These are phyloP conservation scores for Neoarius graeffei DNA, from an alignment of 2,113 vertebrate species.

Conservation along the genomic window DNA sequence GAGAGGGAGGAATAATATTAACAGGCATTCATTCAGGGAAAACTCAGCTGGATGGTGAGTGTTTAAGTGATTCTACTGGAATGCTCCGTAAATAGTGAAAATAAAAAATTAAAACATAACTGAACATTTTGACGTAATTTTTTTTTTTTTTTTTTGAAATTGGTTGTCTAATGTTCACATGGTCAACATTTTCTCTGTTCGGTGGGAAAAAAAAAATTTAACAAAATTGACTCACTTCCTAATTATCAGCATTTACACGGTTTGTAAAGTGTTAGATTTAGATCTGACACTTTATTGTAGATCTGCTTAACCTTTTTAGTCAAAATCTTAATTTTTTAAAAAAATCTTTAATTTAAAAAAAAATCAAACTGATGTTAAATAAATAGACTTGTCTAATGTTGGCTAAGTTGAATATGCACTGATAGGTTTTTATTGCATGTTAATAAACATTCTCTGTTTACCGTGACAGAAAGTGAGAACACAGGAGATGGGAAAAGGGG, in stretches of 20 bases:
- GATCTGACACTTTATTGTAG: too few relatives aligned
- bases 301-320: too few relatives aligned
- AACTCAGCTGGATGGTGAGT: too few relatives aligned
- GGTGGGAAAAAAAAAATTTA: too few relatives aligned
- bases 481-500: not conserved
- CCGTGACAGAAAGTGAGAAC: not conserved
- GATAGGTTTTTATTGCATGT: not conserved
- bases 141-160: too few relatives aligned
- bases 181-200: too few relatives aligned
- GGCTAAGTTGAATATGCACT: not conserved
- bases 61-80: not conserved
- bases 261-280: not conserved
- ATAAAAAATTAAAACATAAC: not conserved
- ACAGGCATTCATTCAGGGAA: too few relatives aligned
- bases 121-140: too few relatives aligned
- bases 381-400: not conserved
- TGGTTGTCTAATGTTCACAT: too few relatives aligned
- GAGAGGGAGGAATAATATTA: not conserved
- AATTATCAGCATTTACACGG: not conserved
- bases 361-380: not conserved
- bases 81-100: not conserved
- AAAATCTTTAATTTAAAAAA: too few relatives aligned
- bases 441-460: not conserved
- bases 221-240: not conserved
- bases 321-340: too few relatives aligned